These are phyloP conservation scores for Aphaenogaster floridana DNA, from an alignment of 1,140 invertebrate genomes.

Conservation along the genomic window DNA sequence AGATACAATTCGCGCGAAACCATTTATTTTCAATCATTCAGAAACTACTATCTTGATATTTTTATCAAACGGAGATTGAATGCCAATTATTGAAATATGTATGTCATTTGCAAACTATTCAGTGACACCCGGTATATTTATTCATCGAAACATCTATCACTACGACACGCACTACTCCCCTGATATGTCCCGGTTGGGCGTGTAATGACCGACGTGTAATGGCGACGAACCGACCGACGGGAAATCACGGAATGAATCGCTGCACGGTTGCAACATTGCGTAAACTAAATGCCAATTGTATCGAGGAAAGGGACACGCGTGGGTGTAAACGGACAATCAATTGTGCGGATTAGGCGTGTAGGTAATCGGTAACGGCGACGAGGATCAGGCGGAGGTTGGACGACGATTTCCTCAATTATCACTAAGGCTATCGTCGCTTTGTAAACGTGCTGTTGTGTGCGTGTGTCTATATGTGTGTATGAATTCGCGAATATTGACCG, in stretches of 20 bases:
- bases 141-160: slow-evolving; percentile 16
- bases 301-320: slow-evolving; percentile 46
- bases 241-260: slow-evolving; percentile 53
- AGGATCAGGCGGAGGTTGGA: slow-evolving; percentile 50
- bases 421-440: slow-evolving; percentile 11
- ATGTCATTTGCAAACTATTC: background rate
- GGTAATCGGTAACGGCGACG: background rate
- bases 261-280: slow-evolving; percentile 46
- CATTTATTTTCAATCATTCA: background rate
- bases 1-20: background rate
- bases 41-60: slow-evolving; percentile 4
- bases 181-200: slow-evolving; percentile 28
- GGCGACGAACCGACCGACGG: slow-evolving; percentile 28
- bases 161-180: background rate
- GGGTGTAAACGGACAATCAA: slow-evolving; percentile 51
- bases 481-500: slow-evolving; percentile 31
- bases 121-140: slow-evolving; percentile 3
- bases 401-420: slow-evolving; percentile 57
- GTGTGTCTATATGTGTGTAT: background rate
- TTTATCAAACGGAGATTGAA: background rate
- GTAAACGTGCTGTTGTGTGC: background rate
- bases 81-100: background rate
- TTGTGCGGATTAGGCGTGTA: slow-evolving; percentile 46
- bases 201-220: slow-evolving; percentile 43
- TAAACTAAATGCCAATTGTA: slow-evolving; percentile 64